A percentile compares a stretch with the other conserved stretches of the same genome.
These are phyloP conservation scores for Drosophila flavopinicola DNA, from an alignment of 2,888 invertebrate genomes.

Conservation along the genomic window DNA sequence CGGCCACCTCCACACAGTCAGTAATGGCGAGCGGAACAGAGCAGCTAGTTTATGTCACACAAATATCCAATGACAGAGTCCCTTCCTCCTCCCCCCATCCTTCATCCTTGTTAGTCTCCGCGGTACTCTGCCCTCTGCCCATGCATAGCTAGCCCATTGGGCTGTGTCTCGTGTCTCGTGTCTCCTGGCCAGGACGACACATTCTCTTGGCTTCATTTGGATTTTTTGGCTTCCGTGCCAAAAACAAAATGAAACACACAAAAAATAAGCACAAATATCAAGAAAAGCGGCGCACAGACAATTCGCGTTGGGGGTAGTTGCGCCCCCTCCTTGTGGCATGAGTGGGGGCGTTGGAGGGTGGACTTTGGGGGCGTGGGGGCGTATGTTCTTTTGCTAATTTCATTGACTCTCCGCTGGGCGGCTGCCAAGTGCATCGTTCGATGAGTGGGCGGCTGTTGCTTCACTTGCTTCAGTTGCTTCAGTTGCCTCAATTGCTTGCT, in stretches of 20 bases:
- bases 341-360: not conserved
- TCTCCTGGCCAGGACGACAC: conserved; percentile 41
- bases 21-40: conserved; percentile 4
- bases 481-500: not conserved
- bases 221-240: conserved; percentile 78
- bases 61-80: conserved; percentile 71
- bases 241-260: conserved; percentile 35
- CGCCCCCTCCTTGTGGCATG: conserved; percentile 16
- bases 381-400: conserved; percentile 69
- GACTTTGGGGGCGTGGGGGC: conserved; percentile 18
- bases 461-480: conserved; percentile 19
- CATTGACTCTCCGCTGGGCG: conserved; percentile 65
- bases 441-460: conserved; percentile 58
- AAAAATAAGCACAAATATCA: conserved; percentile 19
- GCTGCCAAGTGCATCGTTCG: conserved; percentile 56
- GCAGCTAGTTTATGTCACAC: conserved; percentile 74
- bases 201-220: conserved; percentile 76
- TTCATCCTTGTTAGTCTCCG: not conserved
- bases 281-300: conserved; percentile 51
- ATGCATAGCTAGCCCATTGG: conserved; percentile 1
- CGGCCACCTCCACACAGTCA: conserved; percentile 40
- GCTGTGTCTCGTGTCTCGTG: conserved; percentile 3
- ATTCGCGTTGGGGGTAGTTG: conserved; percentile 46
- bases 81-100: conserved; percentile 3
- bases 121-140: not conserved